Evolutionary conservation across 2,888 invertebrate species (phyloP).

Genomic region (Agonopterix arenella): DNA sequence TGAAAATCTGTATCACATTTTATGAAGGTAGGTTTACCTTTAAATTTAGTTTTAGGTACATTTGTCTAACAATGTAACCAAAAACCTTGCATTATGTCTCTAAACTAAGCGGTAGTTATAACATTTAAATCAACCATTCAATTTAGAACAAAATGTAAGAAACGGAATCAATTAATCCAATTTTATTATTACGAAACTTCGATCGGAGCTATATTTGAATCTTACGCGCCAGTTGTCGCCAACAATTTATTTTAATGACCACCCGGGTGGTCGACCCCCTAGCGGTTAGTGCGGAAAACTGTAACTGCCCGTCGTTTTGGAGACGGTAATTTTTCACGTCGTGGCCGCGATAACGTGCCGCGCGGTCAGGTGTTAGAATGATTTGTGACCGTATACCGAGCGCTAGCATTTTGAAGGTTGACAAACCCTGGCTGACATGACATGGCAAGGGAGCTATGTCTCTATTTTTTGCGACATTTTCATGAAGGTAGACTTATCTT

Average conservation of each 20-base stretch:
- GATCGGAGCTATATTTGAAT: constrained; percentile 7
- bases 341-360: constrained; percentile 53
- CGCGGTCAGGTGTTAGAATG: constrained; percentile 70
- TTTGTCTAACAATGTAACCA: too few species aligned
- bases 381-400: constrained; percentile 39
- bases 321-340: constrained; percentile 70
- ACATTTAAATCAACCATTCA: too few species aligned
- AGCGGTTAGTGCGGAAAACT: constrained; percentile 47
- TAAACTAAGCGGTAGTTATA: too few species aligned
- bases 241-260: constrained; percentile 64
- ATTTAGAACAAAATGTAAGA: neutral
- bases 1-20: too few species aligned
- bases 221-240: constrained; percentile 45
- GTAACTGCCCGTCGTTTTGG: constrained; percentile 44
- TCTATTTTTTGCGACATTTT: constrained; percentile 4
- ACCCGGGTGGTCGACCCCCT: constrained; percentile 30
- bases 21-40: fast-evolving
- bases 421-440: constrained; percentile 15
- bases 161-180: constrained; percentile 28
- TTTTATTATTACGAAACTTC: constrained; percentile 12
- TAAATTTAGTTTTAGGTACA: too few species aligned
- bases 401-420: constrained; percentile 29
- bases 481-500: constrained; percentile 1
- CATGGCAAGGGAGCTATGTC: neutral
- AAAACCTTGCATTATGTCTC: too few species aligned